Percentiles rank a stretch among this genome's conserved stretches.
Conservation (phyloP, 2,888 invertebrate species). For the Calliphora vomitoria region DNA sequence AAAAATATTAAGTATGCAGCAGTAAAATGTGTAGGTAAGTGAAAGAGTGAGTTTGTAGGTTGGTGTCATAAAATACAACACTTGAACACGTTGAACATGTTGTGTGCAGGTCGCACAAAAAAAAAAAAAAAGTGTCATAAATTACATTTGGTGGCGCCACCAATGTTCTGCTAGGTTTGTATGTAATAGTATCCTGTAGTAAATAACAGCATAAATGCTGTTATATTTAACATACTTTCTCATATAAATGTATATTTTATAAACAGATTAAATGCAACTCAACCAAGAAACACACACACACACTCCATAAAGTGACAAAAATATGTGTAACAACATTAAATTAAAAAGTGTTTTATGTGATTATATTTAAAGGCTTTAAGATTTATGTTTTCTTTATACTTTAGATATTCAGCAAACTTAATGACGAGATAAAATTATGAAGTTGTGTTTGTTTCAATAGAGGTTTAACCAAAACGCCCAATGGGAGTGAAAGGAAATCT, state of each 20-base stretch:
- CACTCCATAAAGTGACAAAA: constrained; percentile 37
- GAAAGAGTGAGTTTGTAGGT: constrained; percentile 42
- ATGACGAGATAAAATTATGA: constrained; percentile 23
- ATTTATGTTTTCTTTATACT: constrained; percentile 24
- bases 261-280: constrained; percentile 61
- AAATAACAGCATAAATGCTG: constrained; percentile 32
- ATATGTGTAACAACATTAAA: constrained; percentile 14
- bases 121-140: constrained; percentile 65
- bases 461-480: not conserved
- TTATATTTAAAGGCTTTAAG: constrained; percentile 39
- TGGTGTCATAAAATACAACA: constrained; percentile 56
- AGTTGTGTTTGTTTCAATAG: not conserved
- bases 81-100: constrained; percentile 41
- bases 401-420: constrained; percentile 37
- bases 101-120: constrained; percentile 27
- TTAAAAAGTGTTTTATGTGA: constrained; percentile 49
- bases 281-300: not conserved
- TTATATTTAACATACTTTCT: constrained; percentile 18
- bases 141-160: constrained; percentile 69
- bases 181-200: constrained; percentile 2
- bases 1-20: not conserved
- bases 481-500: not conserved
- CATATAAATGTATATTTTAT: constrained; percentile 1
- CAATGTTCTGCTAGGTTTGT: constrained; percentile 10
- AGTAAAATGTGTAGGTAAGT: not conserved